Base-by-base conservation (phyloP, 2,888 invertebrate genomes). In the Theodoxus fluviatilis region DNA sequence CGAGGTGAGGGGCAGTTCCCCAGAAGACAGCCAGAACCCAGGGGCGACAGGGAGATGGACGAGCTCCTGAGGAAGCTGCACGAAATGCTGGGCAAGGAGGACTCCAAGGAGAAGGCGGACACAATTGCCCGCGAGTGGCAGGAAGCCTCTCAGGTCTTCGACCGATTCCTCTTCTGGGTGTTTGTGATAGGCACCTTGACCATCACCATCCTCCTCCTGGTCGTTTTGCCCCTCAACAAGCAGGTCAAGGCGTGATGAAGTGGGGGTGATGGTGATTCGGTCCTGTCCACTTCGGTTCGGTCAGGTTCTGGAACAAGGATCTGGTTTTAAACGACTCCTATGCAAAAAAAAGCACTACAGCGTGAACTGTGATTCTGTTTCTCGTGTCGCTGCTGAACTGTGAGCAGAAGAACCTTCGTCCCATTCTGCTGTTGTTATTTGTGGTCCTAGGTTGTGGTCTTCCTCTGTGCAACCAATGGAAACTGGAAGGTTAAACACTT, bases 121-220 rank as follows among this genome's bases (percentile, higher is more conserved):
- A 61, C 76, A 15, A 65, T 77, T 28, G 74, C 76, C 15, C 80
- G 79, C 68, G 78, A 82, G 63, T 83, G 83, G 83, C 77, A 81
- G 66, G 88, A 88, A 71, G 87, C 89, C 9, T 89, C 89, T 2
- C 86, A 88, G 74, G 86, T 88, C 33, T 83, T 89, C 31, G 89
- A 90, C 77, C 81, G 89, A 55, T 85, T 89, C 57, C 85, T 90
- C 49, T 90, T 90, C 79, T 89, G 89, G 88, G 78, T 89, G 37
- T 89, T 89, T 79, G 84, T 89, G 22, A 68, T 88, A 2, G 85
- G 88, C 37, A 89, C 89, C 0, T 77, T 85, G 2, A 74, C 85
- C 61, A 87, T 88, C 22, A 88, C 89, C 1, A 75, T 87, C 22
- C 80, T 87, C 37, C 86, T 89, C 63, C 81, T 90, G 40, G 80